Percentiles rank a stretch among this genome's conserved stretches.
Evolutionary conservation across 2,113 vertebrate genomes (phyloP).

Genomic region (Epinephelus lanceolatus): DNA sequence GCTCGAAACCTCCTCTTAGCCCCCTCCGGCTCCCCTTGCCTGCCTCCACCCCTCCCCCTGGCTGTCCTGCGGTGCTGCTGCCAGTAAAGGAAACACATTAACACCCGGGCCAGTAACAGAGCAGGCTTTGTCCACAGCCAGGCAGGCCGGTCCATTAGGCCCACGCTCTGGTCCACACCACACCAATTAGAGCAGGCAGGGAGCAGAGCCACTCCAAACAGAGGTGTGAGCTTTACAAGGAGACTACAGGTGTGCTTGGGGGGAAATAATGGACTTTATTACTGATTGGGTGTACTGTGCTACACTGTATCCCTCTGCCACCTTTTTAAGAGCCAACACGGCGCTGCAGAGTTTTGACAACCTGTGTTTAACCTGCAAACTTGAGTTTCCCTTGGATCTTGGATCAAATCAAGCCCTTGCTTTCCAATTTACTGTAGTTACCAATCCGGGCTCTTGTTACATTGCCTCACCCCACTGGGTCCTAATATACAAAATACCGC

Average conservation of each 20-base stretch:
- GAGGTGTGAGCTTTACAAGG: conserved; percentile 79
- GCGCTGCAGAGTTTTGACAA: conserved; percentile 70
- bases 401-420: conserved; percentile 39
- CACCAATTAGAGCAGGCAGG: conserved; percentile 76
- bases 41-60: conserved; percentile 57
- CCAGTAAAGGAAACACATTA: conserved; percentile 85
- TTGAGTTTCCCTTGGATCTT: conserved; percentile 52
- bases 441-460: conserved; percentile 35
- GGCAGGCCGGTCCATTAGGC: conserved; percentile 70
- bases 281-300: conserved; percentile 69
- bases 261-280: conserved; percentile 76
- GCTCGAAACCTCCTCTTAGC: conserved; percentile 58
- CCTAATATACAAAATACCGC: background rate
- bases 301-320: conserved; percentile 66
- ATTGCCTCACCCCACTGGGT: background rate
- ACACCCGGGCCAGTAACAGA: conserved; percentile 80
- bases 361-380: conserved; percentile 75
- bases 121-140: conserved; percentile 76
- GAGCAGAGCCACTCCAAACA: conserved; percentile 76
- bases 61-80: conserved; percentile 73
- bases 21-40: conserved; percentile 32
- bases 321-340: conserved; percentile 62
- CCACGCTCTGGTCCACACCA: conserved; percentile 64
- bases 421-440: conserved; percentile 32
- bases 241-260: conserved; percentile 75